Percentiles rank a stretch among this genome's conserved stretches.
phyloP scores from a whole-genome alignment of 1,140 invertebrate genomes.

The Elymnias hypermnestra region DNA sequence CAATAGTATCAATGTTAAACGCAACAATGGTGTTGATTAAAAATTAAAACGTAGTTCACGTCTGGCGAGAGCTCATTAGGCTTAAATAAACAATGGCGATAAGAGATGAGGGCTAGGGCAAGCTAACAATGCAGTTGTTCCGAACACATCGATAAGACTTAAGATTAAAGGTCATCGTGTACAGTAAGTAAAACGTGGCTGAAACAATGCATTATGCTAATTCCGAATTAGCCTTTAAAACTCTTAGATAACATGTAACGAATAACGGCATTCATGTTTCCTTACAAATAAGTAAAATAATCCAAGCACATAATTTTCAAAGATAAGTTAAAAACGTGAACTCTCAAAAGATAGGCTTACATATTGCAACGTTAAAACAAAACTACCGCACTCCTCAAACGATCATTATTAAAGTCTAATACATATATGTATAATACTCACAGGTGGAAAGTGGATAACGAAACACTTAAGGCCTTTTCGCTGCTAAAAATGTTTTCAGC shows the following conservation, averaged over 20 bases:
- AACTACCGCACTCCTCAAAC: too few species aligned
- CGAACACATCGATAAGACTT: background rate
- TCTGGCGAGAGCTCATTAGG: background rate
- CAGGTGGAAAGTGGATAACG: constrained; percentile 13
- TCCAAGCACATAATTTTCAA: too few species aligned
- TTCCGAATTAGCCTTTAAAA: too few species aligned
- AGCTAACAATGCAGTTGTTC: background rate
- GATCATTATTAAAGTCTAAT: background rate
- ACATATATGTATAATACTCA: constrained; percentile 8
- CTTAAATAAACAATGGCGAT: background rate
- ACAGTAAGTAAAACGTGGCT: too few species aligned
- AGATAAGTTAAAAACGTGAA: too few species aligned
- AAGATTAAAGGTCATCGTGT: background rate
- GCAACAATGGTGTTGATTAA: background rate
- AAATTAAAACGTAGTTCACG: background rate
- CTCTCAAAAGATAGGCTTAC: too few species aligned
- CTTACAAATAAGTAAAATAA: too few species aligned
- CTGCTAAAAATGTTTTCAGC: constrained; percentile 18
- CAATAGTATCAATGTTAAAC: too few species aligned
- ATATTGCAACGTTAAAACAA: too few species aligned
- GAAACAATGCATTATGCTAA: too few species aligned
- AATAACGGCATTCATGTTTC: too few species aligned
- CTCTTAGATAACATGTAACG: too few species aligned
- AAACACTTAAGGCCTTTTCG: constrained; percentile 5
- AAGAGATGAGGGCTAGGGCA: background rate